Base-by-base conservation (phyloP, 1,140 invertebrate genomes). In the Pseudomyrmex sp. region DNA sequence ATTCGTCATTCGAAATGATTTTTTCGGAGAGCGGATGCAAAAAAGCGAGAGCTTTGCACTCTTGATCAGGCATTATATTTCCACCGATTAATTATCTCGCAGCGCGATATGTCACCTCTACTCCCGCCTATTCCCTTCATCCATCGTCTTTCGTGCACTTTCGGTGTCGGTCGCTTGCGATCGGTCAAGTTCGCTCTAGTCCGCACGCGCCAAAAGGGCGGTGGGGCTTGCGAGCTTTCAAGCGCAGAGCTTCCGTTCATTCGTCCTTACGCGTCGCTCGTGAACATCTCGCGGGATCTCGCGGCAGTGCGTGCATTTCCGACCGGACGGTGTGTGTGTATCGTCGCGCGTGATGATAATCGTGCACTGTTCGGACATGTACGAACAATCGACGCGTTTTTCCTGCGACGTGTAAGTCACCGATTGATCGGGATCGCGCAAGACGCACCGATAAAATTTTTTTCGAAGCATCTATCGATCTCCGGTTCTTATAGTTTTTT, bases 231-330 rank as follows among this genome's bases (percentile, higher is more conserved):
- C 86, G 86, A 91, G 89, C 87, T 90, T 87, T 88, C 88, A 85
- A 88, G 79, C 59, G 70, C 70, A 73, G 72, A 84, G 89, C 88
- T 87, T 89, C 84, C 76, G 86, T 68, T 89, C 91, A 93, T 92
- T 93, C 92, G 90, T 90, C 88, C 90, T 88, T 89, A 84, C 79
- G 91, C 92, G 89, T 80, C 75, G 88, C 80, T 85, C 86, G 84
- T 80, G 88, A 88, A 74, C 69, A 77, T 66, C 75, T 75, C 66
- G 80, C 46, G 46, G 10, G 4, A 65, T 63, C 7, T 35, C 58
- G 72, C 23, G 68, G 10, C 10, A 62, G 56, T 77, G 76, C 54
- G 69, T 62, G 20, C 58, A 82, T 20, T 10, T 61, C 48, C 23
- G 26, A 54, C 9, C n/a, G 35, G 63, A 69, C 63, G 65, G 66